These are phyloP conservation scores for Leptinotarsa rubiginosa DNA, from an alignment of 2,888 invertebrate species.

Conservation along the genomic window DNA sequence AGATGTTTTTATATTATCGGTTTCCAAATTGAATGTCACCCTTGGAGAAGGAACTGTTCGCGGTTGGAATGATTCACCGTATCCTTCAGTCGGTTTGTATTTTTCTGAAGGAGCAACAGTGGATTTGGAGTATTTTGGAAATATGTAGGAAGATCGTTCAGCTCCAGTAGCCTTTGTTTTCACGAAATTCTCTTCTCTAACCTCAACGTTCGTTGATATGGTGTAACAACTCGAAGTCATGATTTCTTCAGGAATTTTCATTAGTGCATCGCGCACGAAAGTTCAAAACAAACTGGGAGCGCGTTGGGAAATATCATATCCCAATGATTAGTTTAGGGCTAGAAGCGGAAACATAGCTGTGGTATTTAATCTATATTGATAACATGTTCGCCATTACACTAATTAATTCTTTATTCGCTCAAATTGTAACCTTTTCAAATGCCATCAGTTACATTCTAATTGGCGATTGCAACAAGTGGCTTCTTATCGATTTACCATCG, in stretches of 20 bases:
- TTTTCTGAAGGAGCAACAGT: slow-evolving; percentile 12
- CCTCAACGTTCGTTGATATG: slow-evolving; percentile 16
- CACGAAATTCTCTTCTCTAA: slow-evolving; percentile 1
- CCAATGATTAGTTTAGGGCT: slow-evolving; percentile 31
- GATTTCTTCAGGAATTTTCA: slow-evolving; percentile 12
- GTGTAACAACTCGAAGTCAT: slow-evolving; percentile 28
- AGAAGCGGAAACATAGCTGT: slow-evolving; percentile 39
- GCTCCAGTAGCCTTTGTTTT: slow-evolving; percentile 2
- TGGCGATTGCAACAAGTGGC: slow-evolving; percentile 29
- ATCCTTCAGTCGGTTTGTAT: slow-evolving; percentile 52
- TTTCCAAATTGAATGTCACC: slow-evolving; percentile 28
- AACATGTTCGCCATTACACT: slow-evolving; percentile 36
- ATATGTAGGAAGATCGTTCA: not conserved
- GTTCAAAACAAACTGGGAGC: slow-evolving; percentile 41
- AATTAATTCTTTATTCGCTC: slow-evolving; percentile 39
- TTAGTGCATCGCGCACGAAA: slow-evolving; percentile 32
- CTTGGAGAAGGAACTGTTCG: slow-evolving; percentile 37
- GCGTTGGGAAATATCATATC: slow-evolving; percentile 29
- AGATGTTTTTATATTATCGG: slow-evolving; percentile 24
- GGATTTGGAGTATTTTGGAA: slow-evolving; percentile 14
- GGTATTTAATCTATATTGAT: slow-evolving; percentile 40
- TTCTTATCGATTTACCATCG: slow-evolving; percentile 25
- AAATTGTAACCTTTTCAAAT: slow-evolving; percentile 41
- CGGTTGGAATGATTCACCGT: not conserved
- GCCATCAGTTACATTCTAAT: slow-evolving; percentile 32